Percentiles rank a stretch among this genome's conserved stretches.
Conservation (phyloP, 2,797 vertebrate species). For the Artibeus jamaicensis region DNA sequence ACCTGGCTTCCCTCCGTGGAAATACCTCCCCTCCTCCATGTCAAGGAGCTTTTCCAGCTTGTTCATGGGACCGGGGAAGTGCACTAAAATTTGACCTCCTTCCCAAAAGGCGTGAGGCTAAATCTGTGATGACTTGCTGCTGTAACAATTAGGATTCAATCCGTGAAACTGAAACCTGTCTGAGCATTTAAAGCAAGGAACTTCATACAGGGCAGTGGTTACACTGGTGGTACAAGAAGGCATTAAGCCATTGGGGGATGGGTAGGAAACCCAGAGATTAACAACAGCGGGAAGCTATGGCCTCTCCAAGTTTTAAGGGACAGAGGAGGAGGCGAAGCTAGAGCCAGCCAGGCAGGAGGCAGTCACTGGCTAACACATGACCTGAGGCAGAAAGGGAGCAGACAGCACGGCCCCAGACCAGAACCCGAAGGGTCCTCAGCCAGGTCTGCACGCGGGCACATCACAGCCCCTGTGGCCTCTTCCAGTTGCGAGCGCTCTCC, state of each 20-base stretch:
- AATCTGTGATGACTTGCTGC: not conserved
- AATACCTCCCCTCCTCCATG: not conserved
- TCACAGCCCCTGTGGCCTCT: not conserved
- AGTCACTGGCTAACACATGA: not conserved
- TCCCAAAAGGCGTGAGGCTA: not conserved
- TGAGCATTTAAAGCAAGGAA: not conserved
- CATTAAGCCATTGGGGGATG: not conserved
- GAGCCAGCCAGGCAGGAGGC: not conserved
- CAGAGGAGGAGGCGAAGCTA: not conserved
- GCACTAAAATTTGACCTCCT: not conserved
- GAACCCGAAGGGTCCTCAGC: not conserved
- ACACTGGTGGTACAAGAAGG: not conserved
- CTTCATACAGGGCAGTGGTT: not conserved
- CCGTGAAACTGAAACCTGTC: not conserved
- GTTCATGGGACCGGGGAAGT: not conserved
- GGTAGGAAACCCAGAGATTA: not conserved
- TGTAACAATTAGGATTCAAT: not conserved
- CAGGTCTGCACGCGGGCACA: not conserved
- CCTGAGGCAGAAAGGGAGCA: not conserved
- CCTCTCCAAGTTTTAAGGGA: too few species aligned
- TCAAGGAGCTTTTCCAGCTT: not conserved
- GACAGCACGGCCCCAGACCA: rapidly evolving
- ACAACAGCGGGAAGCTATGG: too few species aligned
- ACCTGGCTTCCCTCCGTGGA: not conserved
- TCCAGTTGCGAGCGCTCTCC: not conserved